Evolutionary conservation across 2,113 vertebrate genomes (phyloP).

Genomic region (Cyanistes caeruleus): DNA sequence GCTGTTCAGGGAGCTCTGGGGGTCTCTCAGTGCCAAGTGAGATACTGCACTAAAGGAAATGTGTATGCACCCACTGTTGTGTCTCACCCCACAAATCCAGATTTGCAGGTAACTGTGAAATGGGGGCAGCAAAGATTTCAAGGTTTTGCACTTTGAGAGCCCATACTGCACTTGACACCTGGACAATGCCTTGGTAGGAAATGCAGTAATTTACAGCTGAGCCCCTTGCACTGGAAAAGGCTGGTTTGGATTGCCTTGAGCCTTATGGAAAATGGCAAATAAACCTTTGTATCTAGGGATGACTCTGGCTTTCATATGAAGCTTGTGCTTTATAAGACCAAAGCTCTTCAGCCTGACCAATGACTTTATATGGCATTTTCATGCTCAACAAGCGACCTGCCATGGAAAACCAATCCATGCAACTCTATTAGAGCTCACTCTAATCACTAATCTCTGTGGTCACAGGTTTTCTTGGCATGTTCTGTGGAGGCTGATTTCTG

Average conservation of each 20-base stretch:
- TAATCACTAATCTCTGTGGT: no score
- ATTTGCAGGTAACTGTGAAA: neutral
- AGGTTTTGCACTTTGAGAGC: neutral
- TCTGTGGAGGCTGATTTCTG: neutral
- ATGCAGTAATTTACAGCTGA: rapidly evolving
- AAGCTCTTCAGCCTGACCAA: neutral
- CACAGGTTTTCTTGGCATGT: neutral
- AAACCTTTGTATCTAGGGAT: neutral
- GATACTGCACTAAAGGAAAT: neutral
- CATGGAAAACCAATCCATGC: neutral
- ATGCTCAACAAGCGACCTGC: neutral
- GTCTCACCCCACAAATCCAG: neutral
- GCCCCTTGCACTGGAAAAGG: neutral
- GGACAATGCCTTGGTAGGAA: neutral
- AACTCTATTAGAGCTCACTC: neutral
- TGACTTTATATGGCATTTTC: neutral
- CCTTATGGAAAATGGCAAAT: neutral
- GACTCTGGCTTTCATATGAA: neutral
- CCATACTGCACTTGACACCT: neutral
- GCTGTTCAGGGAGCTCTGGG: neutral
- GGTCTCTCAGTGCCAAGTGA: neutral
- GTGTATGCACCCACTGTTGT: neutral
- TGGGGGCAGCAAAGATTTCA: neutral
- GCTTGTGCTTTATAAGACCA: neutral
- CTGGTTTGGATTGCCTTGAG: neutral